Evolutionary conservation across 2,888 invertebrate genomes (phyloP).

Genomic region (Luperina nickerlii): DNA sequence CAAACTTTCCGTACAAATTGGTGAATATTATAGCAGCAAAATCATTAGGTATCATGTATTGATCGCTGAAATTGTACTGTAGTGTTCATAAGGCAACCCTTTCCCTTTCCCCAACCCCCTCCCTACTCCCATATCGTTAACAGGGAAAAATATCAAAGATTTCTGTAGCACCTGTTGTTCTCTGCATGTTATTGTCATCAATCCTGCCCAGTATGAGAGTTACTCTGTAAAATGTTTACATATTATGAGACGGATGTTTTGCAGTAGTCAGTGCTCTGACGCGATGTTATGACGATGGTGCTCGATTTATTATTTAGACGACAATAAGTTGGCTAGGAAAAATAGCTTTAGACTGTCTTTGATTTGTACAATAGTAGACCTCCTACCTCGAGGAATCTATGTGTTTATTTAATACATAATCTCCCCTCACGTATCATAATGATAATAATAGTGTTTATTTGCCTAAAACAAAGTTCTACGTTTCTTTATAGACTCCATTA

Average conservation of each 20-base stretch:
- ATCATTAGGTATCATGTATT: not conserved
- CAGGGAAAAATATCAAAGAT: not conserved
- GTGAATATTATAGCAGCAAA: not conserved
- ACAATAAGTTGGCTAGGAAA: too few relatives aligned
- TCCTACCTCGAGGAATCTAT: too few relatives aligned
- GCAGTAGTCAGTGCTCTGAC: not conserved
- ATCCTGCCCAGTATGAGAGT: too few relatives aligned
- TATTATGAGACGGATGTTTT: slow-evolving; percentile 33
- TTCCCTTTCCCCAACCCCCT: too few relatives aligned
- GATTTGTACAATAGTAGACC: too few relatives aligned
- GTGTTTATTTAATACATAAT: too few relatives aligned
- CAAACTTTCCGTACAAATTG: not conserved
- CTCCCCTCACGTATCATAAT: too few relatives aligned
- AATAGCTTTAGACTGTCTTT: too few relatives aligned
- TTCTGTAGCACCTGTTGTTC: not conserved
- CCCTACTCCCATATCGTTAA: not conserved
- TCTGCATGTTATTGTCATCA: not conserved
- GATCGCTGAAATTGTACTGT: not conserved
- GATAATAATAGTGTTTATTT: too few relatives aligned
- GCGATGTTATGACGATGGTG: not conserved
- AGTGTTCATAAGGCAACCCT: not conserved
- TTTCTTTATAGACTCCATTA: too few relatives aligned
- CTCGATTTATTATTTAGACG: not conserved
- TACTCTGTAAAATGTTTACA: slow-evolving; percentile 10
- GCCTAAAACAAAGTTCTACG: too few relatives aligned